These are phyloP conservation scores for Phalacrocorax pelagicus DNA, from an alignment of 2,113 vertebrate species.

Conservation along the genomic window DNA sequence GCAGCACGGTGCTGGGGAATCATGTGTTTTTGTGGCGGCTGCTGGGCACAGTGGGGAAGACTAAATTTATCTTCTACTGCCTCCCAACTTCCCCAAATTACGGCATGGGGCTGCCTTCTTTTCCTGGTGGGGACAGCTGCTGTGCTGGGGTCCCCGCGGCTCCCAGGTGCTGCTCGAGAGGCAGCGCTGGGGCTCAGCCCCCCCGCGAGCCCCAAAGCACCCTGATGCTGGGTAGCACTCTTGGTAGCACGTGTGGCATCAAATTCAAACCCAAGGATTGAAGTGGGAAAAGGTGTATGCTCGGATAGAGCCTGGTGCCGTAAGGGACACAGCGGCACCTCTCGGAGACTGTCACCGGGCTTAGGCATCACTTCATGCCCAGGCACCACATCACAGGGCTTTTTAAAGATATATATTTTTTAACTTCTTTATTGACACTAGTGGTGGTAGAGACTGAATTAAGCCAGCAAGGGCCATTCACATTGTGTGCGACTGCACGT, in stretches of 20 bases:
- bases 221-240: accelerated
- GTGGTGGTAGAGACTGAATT: accelerated
- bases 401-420: not conserved
- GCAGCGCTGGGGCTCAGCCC: accelerated
- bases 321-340: not conserved
- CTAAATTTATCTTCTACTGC: not conserved
- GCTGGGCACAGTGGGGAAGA: not conserved
- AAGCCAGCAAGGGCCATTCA: not conserved
- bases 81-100: conserved; percentile 12
- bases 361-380: not conserved
- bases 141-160: not conserved
- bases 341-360: accelerated
- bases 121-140: not conserved
- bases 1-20: accelerated
- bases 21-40: not conserved
- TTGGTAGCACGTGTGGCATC: accelerated
- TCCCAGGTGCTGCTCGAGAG: not conserved
- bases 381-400: not conserved
- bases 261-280: not conserved
- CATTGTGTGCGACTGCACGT: accelerated
- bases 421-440: not conserved
- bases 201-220: not conserved
- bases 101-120: accelerated
- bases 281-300: not conserved
- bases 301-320: accelerated